Evolutionary conservation across 2,113 vertebrate species (phyloP).

Genomic region (Eurystomus gularis): DNA sequence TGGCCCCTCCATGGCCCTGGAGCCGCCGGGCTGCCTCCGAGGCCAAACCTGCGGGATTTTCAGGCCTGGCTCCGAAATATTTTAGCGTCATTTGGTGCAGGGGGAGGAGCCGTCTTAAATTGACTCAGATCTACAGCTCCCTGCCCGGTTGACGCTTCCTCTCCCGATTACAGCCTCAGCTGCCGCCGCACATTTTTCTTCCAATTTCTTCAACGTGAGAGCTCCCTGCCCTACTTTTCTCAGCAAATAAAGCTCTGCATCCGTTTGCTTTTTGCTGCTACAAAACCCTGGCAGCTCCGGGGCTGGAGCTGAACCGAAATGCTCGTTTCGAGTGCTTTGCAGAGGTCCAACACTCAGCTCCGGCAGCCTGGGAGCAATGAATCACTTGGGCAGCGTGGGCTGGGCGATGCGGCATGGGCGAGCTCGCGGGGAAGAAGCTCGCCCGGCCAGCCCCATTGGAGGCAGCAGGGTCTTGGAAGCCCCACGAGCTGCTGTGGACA

Average conservation of each 20-base stretch:
- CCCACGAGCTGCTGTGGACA: background rate
- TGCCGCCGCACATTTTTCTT: background rate
- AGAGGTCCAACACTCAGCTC: background rate
- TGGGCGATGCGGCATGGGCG: background rate
- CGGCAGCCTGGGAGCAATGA: background rate
- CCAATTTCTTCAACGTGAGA: background rate
- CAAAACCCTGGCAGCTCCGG: background rate
- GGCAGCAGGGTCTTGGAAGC: rapidly evolving
- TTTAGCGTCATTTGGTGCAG: slow-evolving; percentile 31
- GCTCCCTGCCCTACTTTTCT: slow-evolving; percentile 27
- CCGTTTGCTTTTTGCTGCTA: background rate
- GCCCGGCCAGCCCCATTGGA: background rate
- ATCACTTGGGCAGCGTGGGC: background rate
- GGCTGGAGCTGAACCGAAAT: background rate
- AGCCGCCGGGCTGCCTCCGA: background rate
- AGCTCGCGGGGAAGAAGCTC: background rate
- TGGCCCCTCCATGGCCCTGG: rapidly evolving
- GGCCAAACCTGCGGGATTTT: background rate
- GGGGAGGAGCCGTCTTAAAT: slow-evolving; percentile 1
- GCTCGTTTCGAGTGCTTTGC: background rate
- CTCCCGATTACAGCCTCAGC: background rate
- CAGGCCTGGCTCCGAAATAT: background rate
- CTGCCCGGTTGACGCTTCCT: background rate
- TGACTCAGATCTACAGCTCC: background rate
- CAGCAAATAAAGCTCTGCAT: background rate